Conservation (phyloP, 2,888 invertebrate species). For the Diabrotica balteata region DNA sequence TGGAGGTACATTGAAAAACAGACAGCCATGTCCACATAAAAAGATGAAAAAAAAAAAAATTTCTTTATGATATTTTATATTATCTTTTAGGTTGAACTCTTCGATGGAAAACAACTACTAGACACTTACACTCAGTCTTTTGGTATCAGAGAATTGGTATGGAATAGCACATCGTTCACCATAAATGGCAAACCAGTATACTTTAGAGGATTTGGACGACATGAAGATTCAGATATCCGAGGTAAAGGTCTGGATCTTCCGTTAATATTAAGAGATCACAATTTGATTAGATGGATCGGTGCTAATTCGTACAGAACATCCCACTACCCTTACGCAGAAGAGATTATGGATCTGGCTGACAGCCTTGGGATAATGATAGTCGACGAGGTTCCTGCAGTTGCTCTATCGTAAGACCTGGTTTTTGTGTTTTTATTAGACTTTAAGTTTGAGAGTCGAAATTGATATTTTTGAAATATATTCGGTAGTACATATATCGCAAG, state of each 20-base stretch:
- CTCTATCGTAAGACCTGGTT: too few species aligned
- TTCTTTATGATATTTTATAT: background rate
- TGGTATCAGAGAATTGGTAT: conserved; percentile 84
- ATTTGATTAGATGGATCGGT: conserved; percentile 92
- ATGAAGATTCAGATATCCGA: conserved; percentile 92
- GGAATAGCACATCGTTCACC: conserved; percentile 76
- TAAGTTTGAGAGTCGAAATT: too few species aligned
- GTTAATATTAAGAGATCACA: conserved; percentile 88
- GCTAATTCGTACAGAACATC: conserved; percentile 95
- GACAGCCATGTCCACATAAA: too few species aligned
- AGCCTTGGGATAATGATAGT: conserved; percentile 92
- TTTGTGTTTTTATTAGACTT: too few species aligned
- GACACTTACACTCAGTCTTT: conserved; percentile 87
- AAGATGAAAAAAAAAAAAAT: background rate
- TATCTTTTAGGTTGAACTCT: background rate
- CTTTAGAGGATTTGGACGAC: conserved; percentile 91
- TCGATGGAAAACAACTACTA: conserved; percentile 41
- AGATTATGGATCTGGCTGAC: conserved; percentile 93
- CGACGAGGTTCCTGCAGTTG: conserved; percentile 91
- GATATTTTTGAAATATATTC: too few species aligned
- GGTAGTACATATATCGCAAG: too few species aligned
- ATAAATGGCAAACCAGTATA: conserved; percentile 88
- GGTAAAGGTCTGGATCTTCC: conserved; percentile 93
- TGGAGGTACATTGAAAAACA: too few species aligned
- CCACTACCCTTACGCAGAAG: conserved; percentile 97